Evolutionary conservation across 2,113 vertebrate species (phyloP).

Genomic region (Sciurus niger): DNA sequence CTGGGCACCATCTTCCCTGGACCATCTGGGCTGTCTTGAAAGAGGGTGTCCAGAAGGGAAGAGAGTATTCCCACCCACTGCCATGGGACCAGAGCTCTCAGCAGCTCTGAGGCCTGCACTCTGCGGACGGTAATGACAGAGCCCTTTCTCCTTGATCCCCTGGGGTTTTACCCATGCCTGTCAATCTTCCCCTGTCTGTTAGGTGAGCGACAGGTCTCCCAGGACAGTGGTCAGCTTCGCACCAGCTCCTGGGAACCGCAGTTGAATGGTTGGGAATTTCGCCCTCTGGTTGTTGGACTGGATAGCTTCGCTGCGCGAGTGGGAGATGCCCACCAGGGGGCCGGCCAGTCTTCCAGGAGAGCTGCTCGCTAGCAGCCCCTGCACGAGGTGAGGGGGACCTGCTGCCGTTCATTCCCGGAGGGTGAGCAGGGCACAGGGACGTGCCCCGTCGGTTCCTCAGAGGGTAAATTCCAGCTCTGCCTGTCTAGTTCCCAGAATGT

Average conservation of each 20-base stretch:
- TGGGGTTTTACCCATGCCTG: not conserved
- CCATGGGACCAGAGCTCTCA: accelerated
- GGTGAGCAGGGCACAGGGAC: slow-evolving; percentile 49
- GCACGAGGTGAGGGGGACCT: no score
- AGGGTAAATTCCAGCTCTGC: slow-evolving; percentile 65
- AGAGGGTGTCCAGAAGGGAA: not conserved
- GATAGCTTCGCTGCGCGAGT: not conserved
- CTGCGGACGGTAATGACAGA: not conserved
- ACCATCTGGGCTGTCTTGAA: not conserved
- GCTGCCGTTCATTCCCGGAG: not conserved
- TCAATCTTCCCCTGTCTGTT: accelerated
- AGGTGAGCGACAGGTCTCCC: not conserved
- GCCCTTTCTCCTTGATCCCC: not conserved
- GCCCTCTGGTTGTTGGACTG: not conserved
- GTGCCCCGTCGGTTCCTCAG: slow-evolving; percentile 57
- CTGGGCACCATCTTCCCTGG: no score
- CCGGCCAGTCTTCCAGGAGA: not conserved
- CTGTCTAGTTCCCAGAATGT: slow-evolving; percentile 10
- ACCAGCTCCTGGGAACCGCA: not conserved
- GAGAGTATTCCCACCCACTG: not conserved
- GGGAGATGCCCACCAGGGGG: no score
- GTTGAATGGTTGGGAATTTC: not conserved
- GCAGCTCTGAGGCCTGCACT: not conserved
- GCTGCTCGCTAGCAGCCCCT: not conserved
- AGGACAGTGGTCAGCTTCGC: not conserved